Evolutionary conservation across 1,140 invertebrate species (phyloP).

Genomic region (Drosophila kepulauana): DNA sequence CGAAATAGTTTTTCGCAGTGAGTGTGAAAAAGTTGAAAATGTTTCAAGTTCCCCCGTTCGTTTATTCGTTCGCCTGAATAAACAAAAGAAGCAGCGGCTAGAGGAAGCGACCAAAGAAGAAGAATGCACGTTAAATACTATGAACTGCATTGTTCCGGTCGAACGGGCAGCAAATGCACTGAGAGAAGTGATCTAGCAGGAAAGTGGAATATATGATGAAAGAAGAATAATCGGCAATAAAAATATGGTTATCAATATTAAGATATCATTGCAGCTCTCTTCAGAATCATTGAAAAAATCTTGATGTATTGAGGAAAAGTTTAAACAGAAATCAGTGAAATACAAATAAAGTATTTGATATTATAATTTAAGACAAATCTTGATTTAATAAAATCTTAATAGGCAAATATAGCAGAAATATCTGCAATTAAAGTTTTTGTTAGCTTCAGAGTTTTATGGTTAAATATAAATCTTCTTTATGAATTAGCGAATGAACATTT

Average conservation of each 20-base stretch:
- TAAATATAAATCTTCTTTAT: not conserved
- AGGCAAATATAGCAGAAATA: too few relatives aligned
- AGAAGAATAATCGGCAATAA: too few relatives aligned
- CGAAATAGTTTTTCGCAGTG: constrained; percentile 41
- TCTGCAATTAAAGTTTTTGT: not conserved
- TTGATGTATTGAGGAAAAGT: too few relatives aligned
- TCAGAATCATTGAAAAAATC: too few relatives aligned
- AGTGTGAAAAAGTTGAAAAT: constrained; percentile 52
- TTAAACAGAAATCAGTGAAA: too few relatives aligned
- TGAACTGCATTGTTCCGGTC: constrained; percentile 32
- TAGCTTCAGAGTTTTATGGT: not conserved
- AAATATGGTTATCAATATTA: too few relatives aligned
- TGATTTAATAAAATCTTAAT: too few relatives aligned
- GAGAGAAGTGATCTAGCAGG: constrained; percentile 2
- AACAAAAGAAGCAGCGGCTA: constrained; percentile 28
- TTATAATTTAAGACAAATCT: too few relatives aligned
- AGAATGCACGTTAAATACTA: constrained; percentile 11
- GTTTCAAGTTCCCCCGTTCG: constrained; percentile 13
- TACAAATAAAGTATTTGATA: too few relatives aligned
- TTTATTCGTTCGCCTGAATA: constrained; percentile 24
- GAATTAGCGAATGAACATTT: too few relatives aligned
- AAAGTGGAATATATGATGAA: not conserved
- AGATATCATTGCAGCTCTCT: too few relatives aligned
- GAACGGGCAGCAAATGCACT: constrained; percentile 10
- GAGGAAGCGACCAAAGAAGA: not conserved